These are phyloP conservation scores for Chlamydotis undulata DNA, from an alignment of 2,113 vertebrate genomes.

Conservation along the genomic window DNA sequence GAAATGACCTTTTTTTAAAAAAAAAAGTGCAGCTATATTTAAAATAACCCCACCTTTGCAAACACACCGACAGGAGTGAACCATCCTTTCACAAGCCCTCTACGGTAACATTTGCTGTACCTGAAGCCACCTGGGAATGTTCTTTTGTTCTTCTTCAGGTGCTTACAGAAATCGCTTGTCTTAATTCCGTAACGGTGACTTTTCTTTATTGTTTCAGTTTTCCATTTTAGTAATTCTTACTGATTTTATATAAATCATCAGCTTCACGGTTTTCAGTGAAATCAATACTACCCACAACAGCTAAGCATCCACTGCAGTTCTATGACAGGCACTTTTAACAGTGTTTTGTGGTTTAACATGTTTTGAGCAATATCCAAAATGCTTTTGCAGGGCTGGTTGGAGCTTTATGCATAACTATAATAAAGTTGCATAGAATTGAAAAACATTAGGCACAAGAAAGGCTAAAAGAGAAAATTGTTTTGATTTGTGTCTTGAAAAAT, in stretches of 20 bases:
- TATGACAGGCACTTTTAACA: not conserved
- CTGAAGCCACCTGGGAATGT: not conserved
- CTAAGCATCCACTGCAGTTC: not conserved
- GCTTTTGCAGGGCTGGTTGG: not conserved
- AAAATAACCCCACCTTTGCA: not conserved
- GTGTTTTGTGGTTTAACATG: not conserved
- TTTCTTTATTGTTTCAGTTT: not conserved
- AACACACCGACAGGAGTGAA: not conserved
- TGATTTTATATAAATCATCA: not conserved
- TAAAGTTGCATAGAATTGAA: not conserved
- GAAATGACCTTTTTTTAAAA: too few species aligned
- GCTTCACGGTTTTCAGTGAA: not conserved
- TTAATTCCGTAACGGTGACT: not conserved
- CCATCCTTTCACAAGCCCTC: not conserved
- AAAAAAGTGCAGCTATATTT: not conserved
- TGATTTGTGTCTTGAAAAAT: constrained; percentile 16
- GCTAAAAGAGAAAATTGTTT: not conserved
- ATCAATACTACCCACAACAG: not conserved
- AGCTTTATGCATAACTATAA: not conserved
- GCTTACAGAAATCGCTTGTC: not conserved
- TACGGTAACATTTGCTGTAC: not conserved
- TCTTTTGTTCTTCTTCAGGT: not conserved
- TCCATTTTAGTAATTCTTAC: not conserved
- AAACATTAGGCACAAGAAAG: not conserved
- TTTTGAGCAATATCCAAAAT: not conserved